Percentiles rank a stretch among this genome's conserved stretches.
Conservation (phyloP, 2,113 vertebrate species). For the Bufo bufo region DNA sequence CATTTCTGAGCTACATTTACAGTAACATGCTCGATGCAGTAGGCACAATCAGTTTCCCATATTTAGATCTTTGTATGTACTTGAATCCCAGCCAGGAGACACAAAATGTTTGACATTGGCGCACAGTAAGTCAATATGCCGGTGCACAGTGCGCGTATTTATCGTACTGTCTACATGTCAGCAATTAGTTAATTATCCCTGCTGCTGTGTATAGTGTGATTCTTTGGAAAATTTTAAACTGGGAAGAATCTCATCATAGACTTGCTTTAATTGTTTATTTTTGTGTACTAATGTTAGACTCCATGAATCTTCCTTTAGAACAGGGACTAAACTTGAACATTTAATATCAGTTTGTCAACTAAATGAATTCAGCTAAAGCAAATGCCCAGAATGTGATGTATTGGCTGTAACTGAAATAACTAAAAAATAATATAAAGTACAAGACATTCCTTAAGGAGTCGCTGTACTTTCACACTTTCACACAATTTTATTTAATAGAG, state of each 20-base stretch:
- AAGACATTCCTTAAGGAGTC: too few relatives aligned
- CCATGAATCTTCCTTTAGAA: constrained; percentile 35
- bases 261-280: constrained; percentile 40
- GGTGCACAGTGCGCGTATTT: constrained; percentile 38
- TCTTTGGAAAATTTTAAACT: constrained; percentile 39
- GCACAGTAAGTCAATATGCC: constrained; percentile 40
- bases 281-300: not conserved
- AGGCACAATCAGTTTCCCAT: constrained; percentile 8
- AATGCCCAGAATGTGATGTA: not conserved
- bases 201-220: constrained; percentile 17
- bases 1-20: not conserved
- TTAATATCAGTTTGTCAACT: not conserved
- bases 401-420: not conserved
- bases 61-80: constrained; percentile 23
- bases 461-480: too few relatives aligned
- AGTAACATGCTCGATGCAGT: not conserved
- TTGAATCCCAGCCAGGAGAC: constrained; percentile 42
- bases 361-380: not conserved
- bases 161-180: constrained; percentile 43
- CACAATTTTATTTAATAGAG: too few relatives aligned
- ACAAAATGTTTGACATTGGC: constrained; percentile 40
- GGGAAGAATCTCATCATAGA: not conserved
- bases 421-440: not conserved
- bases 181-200: constrained; percentile 35
- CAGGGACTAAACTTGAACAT: not conserved